phyloP scores from a whole-genome alignment of 2,888 invertebrate species.

The Syrista parreyssii region DNA sequence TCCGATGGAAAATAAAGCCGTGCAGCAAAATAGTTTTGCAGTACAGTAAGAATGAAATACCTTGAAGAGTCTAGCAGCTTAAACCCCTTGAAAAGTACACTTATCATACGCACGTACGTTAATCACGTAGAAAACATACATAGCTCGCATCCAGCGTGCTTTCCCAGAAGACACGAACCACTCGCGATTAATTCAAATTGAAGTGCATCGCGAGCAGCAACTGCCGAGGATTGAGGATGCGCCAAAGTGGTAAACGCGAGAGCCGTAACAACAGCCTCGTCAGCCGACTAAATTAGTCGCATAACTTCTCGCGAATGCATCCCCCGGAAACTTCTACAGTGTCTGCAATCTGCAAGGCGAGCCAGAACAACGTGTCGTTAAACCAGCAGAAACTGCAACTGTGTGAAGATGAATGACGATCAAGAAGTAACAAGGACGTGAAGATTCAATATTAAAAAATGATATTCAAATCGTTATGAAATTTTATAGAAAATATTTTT shows the following conservation, averaged over 20 bases:
- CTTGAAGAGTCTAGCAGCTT: not conserved
- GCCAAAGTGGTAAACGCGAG: not conserved
- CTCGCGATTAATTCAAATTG: not conserved
- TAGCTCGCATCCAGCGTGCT: not conserved
- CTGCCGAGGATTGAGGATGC: not conserved
- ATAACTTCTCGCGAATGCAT: not conserved
- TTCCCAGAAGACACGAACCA: not conserved
- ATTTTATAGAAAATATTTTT: not conserved
- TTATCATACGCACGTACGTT: not conserved
- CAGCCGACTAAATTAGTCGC: conserved; percentile 2
- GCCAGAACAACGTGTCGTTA: conserved; percentile 2
- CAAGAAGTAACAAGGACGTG: not conserved
- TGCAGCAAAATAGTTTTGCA: not conserved
- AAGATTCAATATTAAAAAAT: not conserved
- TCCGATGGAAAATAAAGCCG: not conserved
- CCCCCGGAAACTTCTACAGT: not conserved
- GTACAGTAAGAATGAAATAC: not conserved
- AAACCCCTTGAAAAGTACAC: not conserved
- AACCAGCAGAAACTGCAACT: not conserved
- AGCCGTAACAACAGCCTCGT: conserved; percentile 1
- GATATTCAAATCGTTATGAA: not conserved
- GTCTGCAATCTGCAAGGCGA: not conserved
- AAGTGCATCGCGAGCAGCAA: not conserved
- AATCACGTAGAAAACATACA: not conserved
- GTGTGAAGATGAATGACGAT: not conserved